Evolutionary conservation across 2,113 vertebrate genomes (phyloP).

Genomic region (Melanotaenia duboulayi): DNA sequence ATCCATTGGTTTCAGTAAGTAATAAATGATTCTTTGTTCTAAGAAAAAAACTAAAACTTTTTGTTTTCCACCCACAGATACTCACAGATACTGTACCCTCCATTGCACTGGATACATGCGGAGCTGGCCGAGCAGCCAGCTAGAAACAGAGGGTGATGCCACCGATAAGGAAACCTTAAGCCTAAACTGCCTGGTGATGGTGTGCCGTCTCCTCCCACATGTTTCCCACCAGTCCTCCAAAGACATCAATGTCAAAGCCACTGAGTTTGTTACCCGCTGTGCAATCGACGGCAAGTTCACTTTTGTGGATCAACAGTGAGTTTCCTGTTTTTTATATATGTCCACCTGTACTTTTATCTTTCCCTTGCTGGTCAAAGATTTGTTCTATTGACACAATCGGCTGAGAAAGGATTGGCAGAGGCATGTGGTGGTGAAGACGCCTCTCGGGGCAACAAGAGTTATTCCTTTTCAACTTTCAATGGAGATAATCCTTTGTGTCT

Average conservation of each 20-base stretch:
- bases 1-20: too few species aligned
- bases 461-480: constrained; percentile 9
- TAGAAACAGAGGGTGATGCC: constrained; percentile 83
- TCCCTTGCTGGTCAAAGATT: not conserved
- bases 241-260: constrained; percentile 85
- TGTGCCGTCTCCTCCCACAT: constrained; percentile 87
- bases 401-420: constrained; percentile 53
- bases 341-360: constrained; percentile 1
- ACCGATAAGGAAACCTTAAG: constrained; percentile 80
- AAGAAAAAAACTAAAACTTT: too few species aligned
- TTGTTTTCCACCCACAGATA: constrained; percentile 74
- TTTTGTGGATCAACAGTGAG: constrained; percentile 91
- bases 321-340: constrained; percentile 16
- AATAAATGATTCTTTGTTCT: too few species aligned
- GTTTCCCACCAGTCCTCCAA: constrained; percentile 79
- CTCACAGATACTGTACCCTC: constrained; percentile 88
- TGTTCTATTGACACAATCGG: not conserved
- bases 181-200: constrained; percentile 88
- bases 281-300: constrained; percentile 93
- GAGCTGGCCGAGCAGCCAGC: constrained; percentile 86
- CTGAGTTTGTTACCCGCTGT: constrained; percentile 89
- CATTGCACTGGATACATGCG: constrained; percentile 92
- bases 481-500: constrained; percentile 66
- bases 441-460: constrained; percentile 1
- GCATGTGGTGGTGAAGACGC: constrained; percentile 8